Base-by-base conservation (phyloP, 2,797 vertebrate genomes). In the Esox masquinongy region DNA sequence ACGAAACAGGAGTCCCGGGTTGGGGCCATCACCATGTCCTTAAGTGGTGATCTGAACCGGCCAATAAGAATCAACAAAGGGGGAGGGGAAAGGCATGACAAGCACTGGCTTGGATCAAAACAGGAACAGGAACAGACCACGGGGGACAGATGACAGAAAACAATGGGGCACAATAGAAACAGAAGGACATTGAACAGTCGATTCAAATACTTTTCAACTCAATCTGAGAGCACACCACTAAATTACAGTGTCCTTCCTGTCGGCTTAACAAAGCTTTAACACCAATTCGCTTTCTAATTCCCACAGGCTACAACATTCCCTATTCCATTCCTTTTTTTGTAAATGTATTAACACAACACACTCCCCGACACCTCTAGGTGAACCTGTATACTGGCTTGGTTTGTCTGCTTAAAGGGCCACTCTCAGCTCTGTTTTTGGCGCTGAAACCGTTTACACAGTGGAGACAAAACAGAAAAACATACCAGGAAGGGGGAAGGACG, bases 341-440 rank as follows among this genome's bases (percentile, higher is more conserved):
- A 67, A 72, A 78, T 39, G 66, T 75, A 64, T 83, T 79, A 79
- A 82, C 87, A 89, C 85, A 86, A 81, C 84, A 88, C 82, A 88
- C 68, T 80, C 70, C 72, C 53, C 39, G 53, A 59, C 61, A 19
- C 67, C 73, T 85, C 86, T 82, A 86, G 82, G 82, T 87, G 89
- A 84, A 85, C 84, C 80, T 89, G 80, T 84, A 85, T 82, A 85
- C 87, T 84, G 87, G 83, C 89, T 88, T 82, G 87, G 87, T 88
- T 90, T 87, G 79, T 87, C 83, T 67, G 84, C 88, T 93, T 93
- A 90, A 94, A 94, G 92, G 93, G 89, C 92, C 92, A 88, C 91
- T 93, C 90, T 90, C 77, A 72, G 71, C 80, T 93, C 91, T 78
- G 90, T 93, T 93, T 95, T 94, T 95, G 93, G 93, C 91, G 90